Evolutionary conservation across 2,888 invertebrate species (phyloP).

Genomic region (Ennomos erosarius): DNA sequence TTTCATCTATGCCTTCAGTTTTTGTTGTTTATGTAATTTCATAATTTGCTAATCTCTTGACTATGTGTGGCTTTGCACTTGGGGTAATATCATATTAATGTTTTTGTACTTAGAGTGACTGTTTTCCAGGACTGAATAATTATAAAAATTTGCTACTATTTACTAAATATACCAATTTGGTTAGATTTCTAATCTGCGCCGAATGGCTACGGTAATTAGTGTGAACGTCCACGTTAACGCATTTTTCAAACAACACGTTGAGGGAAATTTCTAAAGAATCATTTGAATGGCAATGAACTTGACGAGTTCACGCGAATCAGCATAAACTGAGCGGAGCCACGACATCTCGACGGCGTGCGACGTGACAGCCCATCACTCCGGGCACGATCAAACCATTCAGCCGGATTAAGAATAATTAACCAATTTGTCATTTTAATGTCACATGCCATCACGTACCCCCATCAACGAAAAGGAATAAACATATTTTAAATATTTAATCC

Average conservation of each 20-base stretch:
- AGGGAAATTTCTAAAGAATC: constrained; percentile 32
- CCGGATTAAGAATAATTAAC: constrained; percentile 83
- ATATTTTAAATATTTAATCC: constrained; percentile 80
- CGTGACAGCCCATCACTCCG: constrained; percentile 69
- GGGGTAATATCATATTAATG: no score
- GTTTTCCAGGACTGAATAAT: no score
- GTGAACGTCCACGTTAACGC: no score
- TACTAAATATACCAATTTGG: no score
- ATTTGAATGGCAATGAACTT: constrained; percentile 60
- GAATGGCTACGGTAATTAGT: no score
- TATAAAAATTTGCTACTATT: no score
- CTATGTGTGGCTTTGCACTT: no score
- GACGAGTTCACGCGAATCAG: constrained; percentile 44
- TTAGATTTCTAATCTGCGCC: no score
- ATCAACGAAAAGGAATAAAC: constrained; percentile 67
- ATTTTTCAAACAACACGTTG: constrained; percentile 11
- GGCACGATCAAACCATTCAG: constrained; percentile 73
- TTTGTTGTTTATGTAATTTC: no score
- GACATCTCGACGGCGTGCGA: constrained; percentile 44
- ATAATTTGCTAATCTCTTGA: no score
- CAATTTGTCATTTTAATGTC: constrained; percentile 85
- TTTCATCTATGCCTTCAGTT: no score
- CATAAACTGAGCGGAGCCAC: constrained; percentile 19
- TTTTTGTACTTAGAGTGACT: no score
- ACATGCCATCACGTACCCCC: constrained; percentile 81